Evolutionary conservation across 2,797 vertebrate species (phyloP).

Genomic region (Forpus xanthops): DNA sequence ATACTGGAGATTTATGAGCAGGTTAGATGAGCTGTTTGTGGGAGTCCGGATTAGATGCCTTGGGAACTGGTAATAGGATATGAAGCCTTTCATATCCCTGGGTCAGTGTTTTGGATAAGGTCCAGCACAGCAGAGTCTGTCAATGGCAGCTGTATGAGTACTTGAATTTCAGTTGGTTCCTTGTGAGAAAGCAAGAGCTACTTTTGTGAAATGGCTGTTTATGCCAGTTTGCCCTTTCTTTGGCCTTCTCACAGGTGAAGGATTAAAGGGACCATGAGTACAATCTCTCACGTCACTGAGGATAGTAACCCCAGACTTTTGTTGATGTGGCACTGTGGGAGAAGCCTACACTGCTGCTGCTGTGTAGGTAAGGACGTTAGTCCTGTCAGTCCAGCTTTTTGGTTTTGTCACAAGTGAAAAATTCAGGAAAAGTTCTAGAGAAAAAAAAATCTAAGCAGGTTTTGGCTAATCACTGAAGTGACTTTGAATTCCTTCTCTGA

Average conservation of each 20-base stretch:
- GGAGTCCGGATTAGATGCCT: conserved; percentile 21
- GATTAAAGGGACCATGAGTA: not conserved
- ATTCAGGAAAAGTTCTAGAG: not conserved
- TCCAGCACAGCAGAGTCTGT: not conserved
- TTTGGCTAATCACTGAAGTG: not conserved
- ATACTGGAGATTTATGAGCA: not conserved
- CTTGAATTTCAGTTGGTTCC: not conserved
- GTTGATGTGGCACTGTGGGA: not conserved
- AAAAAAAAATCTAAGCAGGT: not conserved
- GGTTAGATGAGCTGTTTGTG: not conserved
- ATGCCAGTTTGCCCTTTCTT: conserved; percentile 7
- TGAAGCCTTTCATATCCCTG: conserved; percentile 7
- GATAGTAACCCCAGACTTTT: not conserved
- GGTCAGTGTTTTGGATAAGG: not conserved
- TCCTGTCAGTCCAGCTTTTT: not conserved
- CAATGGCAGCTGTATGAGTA: not conserved
- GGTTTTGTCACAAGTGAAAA: not conserved
- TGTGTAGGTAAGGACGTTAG: not conserved
- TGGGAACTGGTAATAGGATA: conserved; percentile 41
- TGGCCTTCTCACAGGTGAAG: not conserved
- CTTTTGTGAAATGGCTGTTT: not conserved
- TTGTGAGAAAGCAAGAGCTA: not conserved
- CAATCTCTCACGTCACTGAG: not conserved
- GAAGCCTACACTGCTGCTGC: not conserved
- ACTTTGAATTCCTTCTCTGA: not conserved